Percentiles rank a stretch among this genome's conserved stretches.
Evolutionary conservation across 2,113 vertebrate species (phyloP).

Genomic region (Oncorhynchus keta): DNA sequence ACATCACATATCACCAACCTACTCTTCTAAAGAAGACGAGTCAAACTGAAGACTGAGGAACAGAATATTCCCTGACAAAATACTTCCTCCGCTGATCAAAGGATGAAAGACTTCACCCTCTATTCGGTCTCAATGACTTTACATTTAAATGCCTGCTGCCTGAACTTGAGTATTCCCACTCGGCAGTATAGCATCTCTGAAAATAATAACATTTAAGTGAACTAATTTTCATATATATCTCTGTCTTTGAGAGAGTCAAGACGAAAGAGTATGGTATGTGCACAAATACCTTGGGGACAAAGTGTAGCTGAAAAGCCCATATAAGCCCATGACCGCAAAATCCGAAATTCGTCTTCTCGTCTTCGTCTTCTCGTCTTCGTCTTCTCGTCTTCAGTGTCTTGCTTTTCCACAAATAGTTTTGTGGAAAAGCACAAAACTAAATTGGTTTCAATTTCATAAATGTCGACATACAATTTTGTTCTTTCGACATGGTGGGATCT

Average conservation of each 20-base stretch:
- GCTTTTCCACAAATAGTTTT: too few species aligned
- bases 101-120: background rate
- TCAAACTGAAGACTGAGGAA: conserved; percentile 1
- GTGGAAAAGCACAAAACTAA: too few species aligned
- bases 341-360: too few species aligned
- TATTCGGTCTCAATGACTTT: conserved; percentile 2
- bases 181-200: background rate
- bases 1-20: background rate
- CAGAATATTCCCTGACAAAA: conserved; percentile 2
- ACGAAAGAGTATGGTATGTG: background rate
- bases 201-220: background rate
- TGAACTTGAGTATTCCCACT: background rate
- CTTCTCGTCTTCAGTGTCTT: too few species aligned
- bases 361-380: too few species aligned
- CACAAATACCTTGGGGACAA: background rate
- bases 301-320: too few species aligned
- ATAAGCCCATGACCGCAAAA: background rate
- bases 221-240: background rate
- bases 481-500: too few species aligned
- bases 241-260: background rate
- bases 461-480: too few species aligned
- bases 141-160: background rate
- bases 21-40: background rate
- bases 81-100: background rate
- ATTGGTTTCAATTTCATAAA: too few species aligned